Percentiles rank a stretch among this genome's conserved stretches.
Conservation (phyloP, 2,888 invertebrate genomes). For the Drosophila colorata region DNA sequence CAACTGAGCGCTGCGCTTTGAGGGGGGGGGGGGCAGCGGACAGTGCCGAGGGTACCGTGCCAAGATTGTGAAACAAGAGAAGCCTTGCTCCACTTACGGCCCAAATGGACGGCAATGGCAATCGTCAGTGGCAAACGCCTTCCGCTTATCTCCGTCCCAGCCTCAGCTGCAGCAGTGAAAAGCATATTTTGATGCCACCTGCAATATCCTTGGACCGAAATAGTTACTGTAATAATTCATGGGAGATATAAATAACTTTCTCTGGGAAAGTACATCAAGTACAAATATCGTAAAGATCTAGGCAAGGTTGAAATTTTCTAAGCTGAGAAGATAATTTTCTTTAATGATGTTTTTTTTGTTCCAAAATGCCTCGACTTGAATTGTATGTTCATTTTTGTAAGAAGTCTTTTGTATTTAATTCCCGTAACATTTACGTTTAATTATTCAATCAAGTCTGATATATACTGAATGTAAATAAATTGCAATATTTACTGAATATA, state of each 20-base stretch:
- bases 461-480: not conserved
- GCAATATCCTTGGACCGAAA: not conserved
- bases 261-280: no score
- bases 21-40: not conserved
- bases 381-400: no score
- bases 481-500: not conserved
- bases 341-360: no score
- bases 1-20: constrained; percentile 3
- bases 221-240: not conserved
- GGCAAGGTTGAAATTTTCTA: no score
- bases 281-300: no score
- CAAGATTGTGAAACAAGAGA: constrained; percentile 56
- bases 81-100: constrained; percentile 50
- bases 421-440: not conserved
- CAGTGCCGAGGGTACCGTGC: constrained; percentile 13
- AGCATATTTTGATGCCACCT: not conserved
- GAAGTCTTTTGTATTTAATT: no score
- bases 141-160: constrained; percentile 29
- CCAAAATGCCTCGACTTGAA: no score
- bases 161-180: constrained; percentile 1
- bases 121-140: constrained; percentile 15
- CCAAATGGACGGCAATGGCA: constrained; percentile 26
- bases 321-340: no score
- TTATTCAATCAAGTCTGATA: not conserved
- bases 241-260: no score